Evolutionary conservation across 2,888 invertebrate species (phyloP), one percentile per base, ranked within the genome.

Genomic region (Cerceris ruficornis): DNA sequence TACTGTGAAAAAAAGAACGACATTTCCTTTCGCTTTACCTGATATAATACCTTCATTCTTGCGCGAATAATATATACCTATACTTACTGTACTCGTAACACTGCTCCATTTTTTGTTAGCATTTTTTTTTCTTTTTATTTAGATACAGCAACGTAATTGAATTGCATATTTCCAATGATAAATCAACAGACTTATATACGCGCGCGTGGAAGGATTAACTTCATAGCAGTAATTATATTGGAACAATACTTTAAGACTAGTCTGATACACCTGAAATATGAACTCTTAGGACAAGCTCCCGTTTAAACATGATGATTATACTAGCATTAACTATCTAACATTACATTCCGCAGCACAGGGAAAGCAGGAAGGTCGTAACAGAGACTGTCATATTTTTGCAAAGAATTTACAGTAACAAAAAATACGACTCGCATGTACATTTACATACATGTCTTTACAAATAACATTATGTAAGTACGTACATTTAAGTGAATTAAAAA

Each of bases 401-500:
- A 68, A 58, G 46, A 69, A 43, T 52, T 75, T 78, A 65, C 67
- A 50, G 57, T 59, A 66, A 65, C 69, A 79, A 42, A 62, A 54
- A 70, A 41, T 64, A 69, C 52, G 54, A 59, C 39, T 60, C 67
- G 57, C 62, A 79, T 62, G 62, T 75, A 84, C 68, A 72, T 75
- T 62, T 77, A 64, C 70, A 80, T 77, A 54, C 75, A 65, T 64
- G 54, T 62, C 50, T 62, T 81, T 70, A 69, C 58, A 65, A 66
- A 61, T 66, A 77, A 72, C 52, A 43, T 77, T 69, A 74, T 61
- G 43, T 81, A 84, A 78, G 80, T 79, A 84, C 84, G 77, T 69
- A 82, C 46, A 69, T 50, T 69, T 82, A 82, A 82, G 77, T 83
- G 67, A 79, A 61, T 77, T 69, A 84, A 80, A 70, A 66, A 67